Evolutionary conservation across 2,888 invertebrate species (phyloP), one percentile per base, ranked within the genome.

Genomic region (Geophilus truncorum): DNA sequence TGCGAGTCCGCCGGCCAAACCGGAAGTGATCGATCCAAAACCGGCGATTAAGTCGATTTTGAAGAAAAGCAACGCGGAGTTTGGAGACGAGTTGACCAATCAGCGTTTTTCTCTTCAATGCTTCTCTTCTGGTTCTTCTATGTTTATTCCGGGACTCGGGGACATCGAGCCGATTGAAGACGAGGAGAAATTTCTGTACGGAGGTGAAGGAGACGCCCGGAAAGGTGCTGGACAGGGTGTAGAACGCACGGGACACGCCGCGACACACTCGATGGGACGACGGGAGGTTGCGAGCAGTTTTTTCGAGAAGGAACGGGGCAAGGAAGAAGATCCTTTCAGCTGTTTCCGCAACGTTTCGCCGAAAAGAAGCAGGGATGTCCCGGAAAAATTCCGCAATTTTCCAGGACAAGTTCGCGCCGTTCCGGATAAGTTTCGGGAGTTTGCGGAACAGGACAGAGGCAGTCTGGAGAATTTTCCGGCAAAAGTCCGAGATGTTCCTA

Each of bases 121-220:
- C 18, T 57, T 21, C 1, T 57, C 57, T 21, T 57, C 57, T 7
- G 10, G 18, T 2, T 57, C 57, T 1, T 57, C 57, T 4, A 57
- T 57, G 57, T 57, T 76, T n/a, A 82, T 82, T 36, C 82, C 82
- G 12, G 82, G 81, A 23, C 57, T 82, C 10, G 80, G 79, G 9
- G 80, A 77, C 25, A 32, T 81, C 76, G 78, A 80, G 25, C 80
- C 80, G 79, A 83, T 85, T 34, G 86, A 85, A 45, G 86, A 87
- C 83, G 86, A 86, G 83, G 86, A 86, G 30, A 84, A 83, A 78
- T 86, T 85, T 82, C 83, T 86, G 9, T 86, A 86, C 84, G 86
- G 86, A 57, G 85, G 32, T 10, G 77, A 32, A 6, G 18, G n/a
- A 6, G 51, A 57, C 2, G 9, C 57, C 18, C 18, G 57, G 7